Conservation (phyloP, 2,888 invertebrate genomes). For the Syrphus vitripennis region DNA sequence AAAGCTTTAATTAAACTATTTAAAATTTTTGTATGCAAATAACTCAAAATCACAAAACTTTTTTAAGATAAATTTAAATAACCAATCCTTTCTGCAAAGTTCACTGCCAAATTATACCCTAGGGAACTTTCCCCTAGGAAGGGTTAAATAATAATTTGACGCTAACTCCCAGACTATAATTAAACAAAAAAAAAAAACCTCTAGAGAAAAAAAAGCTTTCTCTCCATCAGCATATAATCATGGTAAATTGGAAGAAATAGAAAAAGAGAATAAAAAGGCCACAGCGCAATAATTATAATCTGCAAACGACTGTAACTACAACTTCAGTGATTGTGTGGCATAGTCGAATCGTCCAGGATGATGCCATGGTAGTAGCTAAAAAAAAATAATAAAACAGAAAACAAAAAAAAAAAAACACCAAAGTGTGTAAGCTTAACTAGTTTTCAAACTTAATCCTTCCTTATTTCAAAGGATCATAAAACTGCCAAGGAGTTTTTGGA, state of each 20-base stretch:
- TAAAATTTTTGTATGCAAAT: too few species aligned
- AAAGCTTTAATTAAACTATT: too few species aligned
- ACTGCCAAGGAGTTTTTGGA: not conserved
- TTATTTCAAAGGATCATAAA: slow-evolving; percentile 22
- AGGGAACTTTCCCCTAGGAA: not conserved
- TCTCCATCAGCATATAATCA: slow-evolving; percentile 40
- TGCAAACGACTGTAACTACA: slow-evolving; percentile 61
- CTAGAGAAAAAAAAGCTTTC: slow-evolving; percentile 71
- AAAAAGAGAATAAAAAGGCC: slow-evolving; percentile 18
- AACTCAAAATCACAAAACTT: too few species aligned
- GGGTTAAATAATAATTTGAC: not conserved
- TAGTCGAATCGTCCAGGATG: slow-evolving; percentile 10
- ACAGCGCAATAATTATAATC: slow-evolving; percentile 71
- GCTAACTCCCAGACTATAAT: not conserved
- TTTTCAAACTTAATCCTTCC: slow-evolving; percentile 67
- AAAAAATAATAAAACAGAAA: slow-evolving; percentile 7
- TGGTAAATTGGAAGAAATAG: slow-evolving; percentile 35
- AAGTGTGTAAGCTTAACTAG: slow-evolving; percentile 67
- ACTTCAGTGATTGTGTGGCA: slow-evolving; percentile 48
- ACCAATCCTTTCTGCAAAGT: not conserved
- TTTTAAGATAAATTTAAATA: too few species aligned
- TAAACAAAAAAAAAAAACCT: slow-evolving; percentile 54
- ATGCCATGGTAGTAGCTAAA: not conserved
- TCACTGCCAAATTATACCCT: not conserved
- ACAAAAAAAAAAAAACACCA: slow-evolving; percentile 3